These are phyloP conservation scores for Stramonita haemastoma DNA, from an alignment of 2,888 invertebrate genomes.

Conservation along the genomic window DNA sequence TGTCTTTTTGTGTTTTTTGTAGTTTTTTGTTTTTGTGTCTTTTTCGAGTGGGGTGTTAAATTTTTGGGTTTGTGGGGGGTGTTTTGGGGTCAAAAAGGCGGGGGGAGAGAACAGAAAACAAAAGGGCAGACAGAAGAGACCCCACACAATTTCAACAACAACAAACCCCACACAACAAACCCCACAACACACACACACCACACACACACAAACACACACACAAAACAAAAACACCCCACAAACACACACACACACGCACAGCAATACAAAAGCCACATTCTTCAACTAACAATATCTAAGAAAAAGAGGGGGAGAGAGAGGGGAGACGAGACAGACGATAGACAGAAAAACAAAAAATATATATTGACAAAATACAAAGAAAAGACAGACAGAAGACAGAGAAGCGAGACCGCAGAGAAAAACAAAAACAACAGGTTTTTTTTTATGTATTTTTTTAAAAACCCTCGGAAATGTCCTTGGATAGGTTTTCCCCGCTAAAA, in stretches of 20 bases:
- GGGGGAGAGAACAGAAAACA: not conserved
- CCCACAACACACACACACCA: not conserved
- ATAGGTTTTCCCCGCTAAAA: too few relatives aligned
- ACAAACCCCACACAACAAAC: not conserved
- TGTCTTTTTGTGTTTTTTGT: too few relatives aligned
- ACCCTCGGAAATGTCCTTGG: too few relatives aligned
- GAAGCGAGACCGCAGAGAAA: not conserved
- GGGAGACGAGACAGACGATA: too few relatives aligned
- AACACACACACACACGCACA: not conserved
- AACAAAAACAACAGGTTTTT: not conserved
- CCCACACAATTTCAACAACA: not conserved
- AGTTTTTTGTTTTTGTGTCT: too few relatives aligned
- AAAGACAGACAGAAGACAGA: too few relatives aligned
- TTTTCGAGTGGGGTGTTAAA: too few relatives aligned
- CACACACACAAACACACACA: not conserved
- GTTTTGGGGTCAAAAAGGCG: not conserved
- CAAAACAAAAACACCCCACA: not conserved
- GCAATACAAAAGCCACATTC: not conserved
- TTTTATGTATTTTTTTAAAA: too few relatives aligned
- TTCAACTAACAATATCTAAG: too few relatives aligned
- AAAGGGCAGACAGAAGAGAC: not conserved
- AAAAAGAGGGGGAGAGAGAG: too few relatives aligned
- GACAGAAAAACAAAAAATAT: too few relatives aligned
- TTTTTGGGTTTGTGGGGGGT: not conserved
- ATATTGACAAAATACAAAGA: too few relatives aligned